These are phyloP conservation scores for Orthosia gothica DNA, from an alignment of 2,888 invertebrate species.

Conservation along the genomic window DNA sequence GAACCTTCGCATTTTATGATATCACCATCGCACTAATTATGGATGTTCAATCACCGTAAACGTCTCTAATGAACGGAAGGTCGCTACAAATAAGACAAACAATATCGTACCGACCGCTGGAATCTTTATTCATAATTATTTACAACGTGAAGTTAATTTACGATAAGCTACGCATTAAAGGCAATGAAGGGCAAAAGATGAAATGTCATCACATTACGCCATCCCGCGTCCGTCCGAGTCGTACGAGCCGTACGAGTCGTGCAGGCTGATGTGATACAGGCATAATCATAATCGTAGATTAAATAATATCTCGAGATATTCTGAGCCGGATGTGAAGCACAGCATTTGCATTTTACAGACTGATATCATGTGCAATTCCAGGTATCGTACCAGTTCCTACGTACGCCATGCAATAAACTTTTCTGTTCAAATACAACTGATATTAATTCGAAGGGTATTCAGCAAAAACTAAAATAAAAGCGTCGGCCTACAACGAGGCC, in stretches of 20 bases:
- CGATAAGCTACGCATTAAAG: slow-evolving; percentile 58
- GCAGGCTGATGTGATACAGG: slow-evolving; percentile 62
- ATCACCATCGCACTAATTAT: slow-evolving; percentile 50
- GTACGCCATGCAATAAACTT: slow-evolving; percentile 57
- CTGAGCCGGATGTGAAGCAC: slow-evolving; percentile 79
- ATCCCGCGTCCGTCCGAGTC: slow-evolving; percentile 33
- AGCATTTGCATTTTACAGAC: slow-evolving; percentile 78
- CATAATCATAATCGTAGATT: slow-evolving; percentile 67
- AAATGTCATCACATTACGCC: slow-evolving; percentile 62
- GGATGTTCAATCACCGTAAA: slow-evolving; percentile 61
- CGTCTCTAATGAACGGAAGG: slow-evolving; percentile 66
- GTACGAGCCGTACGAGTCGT: slow-evolving; percentile 25
- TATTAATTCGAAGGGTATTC: slow-evolving; percentile 43
- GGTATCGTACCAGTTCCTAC: slow-evolving; percentile 59
- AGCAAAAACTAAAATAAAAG: slow-evolving; percentile 52
- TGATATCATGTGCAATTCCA: slow-evolving; percentile 65
- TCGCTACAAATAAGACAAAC: slow-evolving; percentile 56
- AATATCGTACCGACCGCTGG: slow-evolving; percentile 40
- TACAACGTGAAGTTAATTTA: slow-evolving; percentile 41
- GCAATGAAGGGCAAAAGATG: slow-evolving; percentile 64
- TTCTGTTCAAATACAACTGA: slow-evolving; percentile 58
- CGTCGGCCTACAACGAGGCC: slow-evolving; percentile 35
- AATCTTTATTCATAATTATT: slow-evolving; percentile 60
- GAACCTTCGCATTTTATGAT: slow-evolving; percentile 47
- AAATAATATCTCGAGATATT: slow-evolving; percentile 73